A percentile compares a stretch with the other conserved stretches of the same genome.
These are phyloP conservation scores for Pseudomyrmex sp. DNA, from an alignment of 1,140 invertebrate species.

Conservation along the genomic window DNA sequence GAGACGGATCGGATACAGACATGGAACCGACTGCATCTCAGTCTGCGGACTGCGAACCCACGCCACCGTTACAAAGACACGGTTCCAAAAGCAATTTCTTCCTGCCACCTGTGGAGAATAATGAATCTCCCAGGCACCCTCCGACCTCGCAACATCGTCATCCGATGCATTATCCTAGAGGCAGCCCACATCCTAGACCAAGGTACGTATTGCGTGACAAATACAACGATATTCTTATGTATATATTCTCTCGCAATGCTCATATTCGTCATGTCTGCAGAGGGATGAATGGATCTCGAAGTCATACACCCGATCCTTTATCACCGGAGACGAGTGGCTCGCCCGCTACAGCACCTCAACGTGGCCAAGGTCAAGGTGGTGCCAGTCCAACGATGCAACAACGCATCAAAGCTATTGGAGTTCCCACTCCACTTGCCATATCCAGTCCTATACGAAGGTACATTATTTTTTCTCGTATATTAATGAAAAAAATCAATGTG, in stretches of 20 bases:
- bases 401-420: slow-evolving; percentile 94
- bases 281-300: slow-evolving; percentile 88
- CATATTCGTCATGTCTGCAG: slow-evolving; percentile 72
- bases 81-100: slow-evolving; percentile 97
- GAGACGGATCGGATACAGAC: slow-evolving; percentile 91
- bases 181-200: slow-evolving; percentile 91
- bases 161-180: slow-evolving; percentile 88
- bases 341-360: slow-evolving; percentile 85
- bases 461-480: slow-evolving; percentile 45
- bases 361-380: slow-evolving; percentile 82
- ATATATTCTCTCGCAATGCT: slow-evolving; percentile 31
- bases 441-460: slow-evolving; percentile 94
- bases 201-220: slow-evolving; percentile 79
- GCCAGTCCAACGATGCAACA: slow-evolving; percentile 95
- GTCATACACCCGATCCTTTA: slow-evolving; percentile 89
- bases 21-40: slow-evolving; percentile 95
- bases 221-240: neutral
- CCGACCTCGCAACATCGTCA: slow-evolving; percentile 84
- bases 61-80: slow-evolving; percentile 94
- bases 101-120: slow-evolving; percentile 88
- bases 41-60: slow-evolving; percentile 96
- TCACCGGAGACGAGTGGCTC: slow-evolving; percentile 85
- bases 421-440: slow-evolving; percentile 94
- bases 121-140: slow-evolving; percentile 88
- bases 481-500: slow-evolving; percentile 33